Base-by-base conservation (phyloP, 1,140 invertebrate species). In the Myzus persicae region DNA sequence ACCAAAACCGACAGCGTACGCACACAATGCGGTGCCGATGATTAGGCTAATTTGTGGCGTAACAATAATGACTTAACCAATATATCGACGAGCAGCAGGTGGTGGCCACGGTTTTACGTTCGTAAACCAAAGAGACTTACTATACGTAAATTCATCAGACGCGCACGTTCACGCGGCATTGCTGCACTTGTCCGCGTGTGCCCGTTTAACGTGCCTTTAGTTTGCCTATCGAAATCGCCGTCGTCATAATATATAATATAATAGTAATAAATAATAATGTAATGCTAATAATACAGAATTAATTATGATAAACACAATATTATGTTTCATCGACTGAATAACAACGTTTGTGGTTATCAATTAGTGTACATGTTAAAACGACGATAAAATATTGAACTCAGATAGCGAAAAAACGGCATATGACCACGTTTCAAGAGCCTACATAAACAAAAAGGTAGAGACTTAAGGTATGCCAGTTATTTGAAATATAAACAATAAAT, bases 171-270 rank as follows among this genome's bases (percentile, higher is more conserved):
- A 31, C 31, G 59, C 31, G 26, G 26, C 2, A 91, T 76, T 26
- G 40, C 5, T 59, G 54, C 59, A 36, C 31, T 76, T 18, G 31
- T 8, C 8, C n/a, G 44, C 18, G 46, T 42, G 38, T 42, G 51
- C 36, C 24, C 89, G 67, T 24, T 40, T 46, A 24, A 22, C 31
- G 67, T 91, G 90, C 67, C n/a, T 82, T 26, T 82, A 48, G 67
- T 92, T 92, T 92, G 91, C 91, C 91, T 92, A 92, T 81, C 91
- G 76, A 92, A 82, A 46, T 81, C 91, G 91, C 91, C 91, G 91
- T 92, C 46, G 44, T 88, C 82, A n/a, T 18, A 51, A 11, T 51
- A 18, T 18, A n/a, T 18, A n/a, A 76, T 76, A 11, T 11, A 11
- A 59, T 24, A 67, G 18, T n/a, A 67, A 8, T 54, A 54, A 1